Evolutionary conservation across 2,113 vertebrate species (phyloP), one percentile per base, ranked within the genome.

Genomic region (Bufo gargarizans): DNA sequence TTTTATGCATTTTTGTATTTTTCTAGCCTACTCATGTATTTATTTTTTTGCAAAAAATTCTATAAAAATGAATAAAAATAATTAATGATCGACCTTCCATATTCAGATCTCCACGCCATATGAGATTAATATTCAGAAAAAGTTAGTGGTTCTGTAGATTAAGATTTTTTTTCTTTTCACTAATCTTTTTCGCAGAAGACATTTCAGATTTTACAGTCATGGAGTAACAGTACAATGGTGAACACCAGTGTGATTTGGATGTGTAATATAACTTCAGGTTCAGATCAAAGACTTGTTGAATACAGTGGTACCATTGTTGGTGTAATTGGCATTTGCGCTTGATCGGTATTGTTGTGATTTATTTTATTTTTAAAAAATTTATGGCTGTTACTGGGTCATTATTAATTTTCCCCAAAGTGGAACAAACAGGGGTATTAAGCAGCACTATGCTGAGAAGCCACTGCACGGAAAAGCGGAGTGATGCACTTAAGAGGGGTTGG

Each of bases 401-500:
- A 49, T 76, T 76, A 7, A 47, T 71, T 71, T 76, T 76, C 47
- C 72, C 47, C 9, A 4, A 19, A 76, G 72, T 76, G 45, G 45
- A 76, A 50, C 45, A 76, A 19, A 76, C 47, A 20, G 47, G 45
- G 71, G 72, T 76, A 76, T 76, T 76, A 49, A 76, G 72, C 77
- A 47, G 43, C 80, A 11, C 22, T 47, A 19, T 0, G 6, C 80
- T 82, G 59, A 59, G 49, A 83, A 82, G 69, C 61, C 81, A 83
- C 61, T 84, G 82, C 17, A 71, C 20, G 63, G 65, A n/a, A 84
- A 6, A 55, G 20, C 53, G 12, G 20, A 67, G 63, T 71, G n/a
- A 49, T 84, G 49, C 63, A 55, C 65, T 84, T 84, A 71, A 84
- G 47, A 65, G 81, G 82, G 87, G 81, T 76, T 84, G 87, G 81